phyloP scores from a whole-genome alignment of 2,113 vertebrate genomes.

The Parotia lawesii region DNA sequence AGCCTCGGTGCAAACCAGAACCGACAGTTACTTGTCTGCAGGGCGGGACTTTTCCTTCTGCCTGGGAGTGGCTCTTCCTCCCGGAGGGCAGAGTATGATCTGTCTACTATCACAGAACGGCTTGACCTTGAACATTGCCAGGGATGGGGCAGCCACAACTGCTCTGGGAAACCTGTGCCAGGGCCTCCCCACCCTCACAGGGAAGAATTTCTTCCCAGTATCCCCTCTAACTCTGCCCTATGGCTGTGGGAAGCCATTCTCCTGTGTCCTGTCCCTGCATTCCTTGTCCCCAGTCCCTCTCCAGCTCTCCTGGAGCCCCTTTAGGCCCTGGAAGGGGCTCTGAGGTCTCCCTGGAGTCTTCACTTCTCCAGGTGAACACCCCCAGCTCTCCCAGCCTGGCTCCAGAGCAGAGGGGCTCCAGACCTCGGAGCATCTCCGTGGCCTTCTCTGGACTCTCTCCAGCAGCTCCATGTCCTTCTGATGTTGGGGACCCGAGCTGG shows the following conservation, averaged over 20 bases:
- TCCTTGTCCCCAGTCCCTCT: not conserved
- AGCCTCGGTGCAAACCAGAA: not conserved
- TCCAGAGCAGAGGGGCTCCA: not conserved
- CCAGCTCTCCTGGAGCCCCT: not conserved
- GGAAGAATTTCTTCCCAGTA: not conserved
- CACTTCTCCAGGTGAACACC: accelerated
- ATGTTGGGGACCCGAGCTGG: not conserved
- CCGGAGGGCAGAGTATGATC: too few species aligned
- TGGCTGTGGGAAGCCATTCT: not conserved
- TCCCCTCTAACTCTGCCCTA: not conserved
- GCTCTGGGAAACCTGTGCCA: not conserved
- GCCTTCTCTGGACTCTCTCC: not conserved
- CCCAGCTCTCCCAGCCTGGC: not conserved
- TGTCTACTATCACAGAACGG: not conserved
- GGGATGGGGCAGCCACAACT: not conserved
- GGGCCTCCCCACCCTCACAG: not conserved
- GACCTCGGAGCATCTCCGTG: accelerated
- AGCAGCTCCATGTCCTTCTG: not conserved
- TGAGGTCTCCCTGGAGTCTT: not conserved
- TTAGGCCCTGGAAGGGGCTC: accelerated
- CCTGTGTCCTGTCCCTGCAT: not conserved
- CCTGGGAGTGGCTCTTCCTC: not conserved
- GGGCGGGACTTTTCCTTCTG: not conserved
- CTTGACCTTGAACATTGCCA: not conserved
- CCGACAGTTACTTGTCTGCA: not conserved